A percentile compares a stretch with the other conserved stretches of the same genome.
Evolutionary conservation across 2,888 invertebrate genomes (phyloP).

Genomic region (Ectobius pallidus): DNA sequence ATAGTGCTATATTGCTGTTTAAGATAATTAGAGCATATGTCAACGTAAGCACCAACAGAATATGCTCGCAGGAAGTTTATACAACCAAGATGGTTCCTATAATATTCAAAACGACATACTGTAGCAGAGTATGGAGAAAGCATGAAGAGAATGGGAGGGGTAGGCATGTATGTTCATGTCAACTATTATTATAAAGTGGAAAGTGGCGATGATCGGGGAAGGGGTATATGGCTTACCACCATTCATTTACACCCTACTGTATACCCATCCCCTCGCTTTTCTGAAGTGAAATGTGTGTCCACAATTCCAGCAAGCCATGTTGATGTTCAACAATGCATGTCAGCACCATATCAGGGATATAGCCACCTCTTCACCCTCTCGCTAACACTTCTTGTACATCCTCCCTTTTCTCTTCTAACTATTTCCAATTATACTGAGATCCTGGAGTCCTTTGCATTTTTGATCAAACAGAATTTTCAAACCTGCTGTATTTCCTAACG

Average conservation of each 20-base stretch:
- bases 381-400: not conserved
- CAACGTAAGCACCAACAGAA: not conserved
- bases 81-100: constrained; percentile 32
- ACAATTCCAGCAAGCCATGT: constrained; percentile 15
- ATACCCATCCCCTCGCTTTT: not conserved
- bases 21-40: constrained; percentile 18
- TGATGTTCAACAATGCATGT: constrained; percentile 38
- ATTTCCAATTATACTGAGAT: not conserved
- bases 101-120: constrained; percentile 35
- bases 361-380: not conserved
- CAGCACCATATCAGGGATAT: constrained; percentile 30
- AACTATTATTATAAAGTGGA: constrained; percentile 21
- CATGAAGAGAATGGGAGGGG: constrained; percentile 3
- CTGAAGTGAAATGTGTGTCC: constrained; percentile 22
- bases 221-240: constrained; percentile 33
- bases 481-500: constrained; percentile 1
- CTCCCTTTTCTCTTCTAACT: not conserved
- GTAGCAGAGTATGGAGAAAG: not conserved
- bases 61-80: constrained; percentile 22
- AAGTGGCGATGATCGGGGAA: constrained; percentile 12
- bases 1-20: not conserved
- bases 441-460: constrained; percentile 22
- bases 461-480: constrained; percentile 32
- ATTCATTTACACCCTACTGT: constrained; percentile 27
- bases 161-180: not conserved